phyloP scores from a whole-genome alignment of 1,140 invertebrate genomes.

The Euschistus heros region DNA sequence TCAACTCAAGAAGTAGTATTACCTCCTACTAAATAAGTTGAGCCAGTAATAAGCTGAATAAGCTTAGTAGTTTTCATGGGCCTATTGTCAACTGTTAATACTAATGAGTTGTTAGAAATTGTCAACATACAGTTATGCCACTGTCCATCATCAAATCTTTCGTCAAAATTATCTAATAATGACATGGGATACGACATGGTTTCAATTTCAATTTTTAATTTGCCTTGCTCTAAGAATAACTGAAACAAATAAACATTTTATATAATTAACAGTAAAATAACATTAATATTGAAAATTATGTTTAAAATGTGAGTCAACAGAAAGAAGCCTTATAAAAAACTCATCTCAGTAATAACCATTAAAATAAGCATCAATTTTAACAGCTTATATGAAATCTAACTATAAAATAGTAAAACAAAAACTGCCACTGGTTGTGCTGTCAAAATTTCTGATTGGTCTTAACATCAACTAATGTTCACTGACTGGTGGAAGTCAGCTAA shows the following conservation, averaged over 20 bases:
- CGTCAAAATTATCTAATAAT: slow-evolving; percentile 72
- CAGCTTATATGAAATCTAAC: no score
- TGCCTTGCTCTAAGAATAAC: slow-evolving; percentile 68
- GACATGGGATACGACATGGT: slow-evolving; percentile 51
- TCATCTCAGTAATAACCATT: no score
- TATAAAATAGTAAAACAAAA: no score
- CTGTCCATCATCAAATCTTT: slow-evolving; percentile 75
- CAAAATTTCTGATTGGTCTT: no score
- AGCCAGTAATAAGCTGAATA: slow-evolving; percentile 63
- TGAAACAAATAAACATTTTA: slow-evolving; percentile 33
- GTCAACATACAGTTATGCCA: slow-evolving; percentile 77
- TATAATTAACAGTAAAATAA: not conserved
- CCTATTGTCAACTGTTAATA: slow-evolving; percentile 63
- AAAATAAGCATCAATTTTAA: no score
- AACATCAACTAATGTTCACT: no score
- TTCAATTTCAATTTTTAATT: slow-evolving; percentile 68
- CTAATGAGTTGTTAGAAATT: slow-evolving; percentile 54
- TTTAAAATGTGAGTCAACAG: not conserved
- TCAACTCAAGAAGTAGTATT: not conserved
- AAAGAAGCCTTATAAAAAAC: no score
- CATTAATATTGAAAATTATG: not conserved
- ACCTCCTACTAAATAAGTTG: slow-evolving; percentile 66
- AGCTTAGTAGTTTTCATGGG: slow-evolving; percentile 69
- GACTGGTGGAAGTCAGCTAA: no score
- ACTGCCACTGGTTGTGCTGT: no score